Evolutionary conservation across 2,113 vertebrate species (phyloP), one percentile per base, ranked within the genome.

Genomic region (Rhinopomastus cyanomelas): DNA sequence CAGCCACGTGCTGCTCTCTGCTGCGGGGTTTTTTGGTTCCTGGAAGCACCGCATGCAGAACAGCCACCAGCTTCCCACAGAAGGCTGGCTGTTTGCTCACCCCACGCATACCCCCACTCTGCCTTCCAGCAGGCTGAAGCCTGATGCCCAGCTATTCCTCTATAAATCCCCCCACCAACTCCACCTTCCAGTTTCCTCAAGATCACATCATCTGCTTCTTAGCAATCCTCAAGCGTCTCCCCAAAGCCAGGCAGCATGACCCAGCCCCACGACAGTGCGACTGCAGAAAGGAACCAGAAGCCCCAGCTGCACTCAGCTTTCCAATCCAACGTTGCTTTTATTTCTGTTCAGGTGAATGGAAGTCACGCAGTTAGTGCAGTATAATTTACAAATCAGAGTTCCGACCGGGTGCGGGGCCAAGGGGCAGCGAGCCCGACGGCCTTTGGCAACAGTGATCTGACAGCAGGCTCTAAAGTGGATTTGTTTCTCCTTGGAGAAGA

Each of bases 341-440:
- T 96, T 96, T 94, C 49, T 87, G 59, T 81, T 86, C 68, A 88
- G 88, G 69, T 96, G 90, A 95, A 89, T 95, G 91, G 89, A 91
- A 94, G 85, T 87, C 86, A 84, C 0, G 2, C 89, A 72, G 86
- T 97, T 96, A 96, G 94, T 96, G 93, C 68, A 93, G 62, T 67
- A 21, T 86, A 48, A 65, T 69, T 93, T 85, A 88, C 89, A 93
- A 88, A 81, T 59, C 61, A 55, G 83, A 83, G 48, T 82, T 88
- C 79, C 66, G 79, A 67, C 52, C 0, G 0, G 81, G 81, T 21
- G 0, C 1, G 1, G 42, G 57, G 78, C 79, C 88, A 90, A 76
- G 59, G 64, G 65, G 60, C 69, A 78, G 79, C 0, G 0, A 89
- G 85, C 81, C 71, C 21, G 1, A 32, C 52, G 82, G 61, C 81